Percentiles rank a stretch among this genome's conserved stretches.
Conservation (phyloP, 2,113 vertebrate genomes). For the Percopsis transmontana region DNA sequence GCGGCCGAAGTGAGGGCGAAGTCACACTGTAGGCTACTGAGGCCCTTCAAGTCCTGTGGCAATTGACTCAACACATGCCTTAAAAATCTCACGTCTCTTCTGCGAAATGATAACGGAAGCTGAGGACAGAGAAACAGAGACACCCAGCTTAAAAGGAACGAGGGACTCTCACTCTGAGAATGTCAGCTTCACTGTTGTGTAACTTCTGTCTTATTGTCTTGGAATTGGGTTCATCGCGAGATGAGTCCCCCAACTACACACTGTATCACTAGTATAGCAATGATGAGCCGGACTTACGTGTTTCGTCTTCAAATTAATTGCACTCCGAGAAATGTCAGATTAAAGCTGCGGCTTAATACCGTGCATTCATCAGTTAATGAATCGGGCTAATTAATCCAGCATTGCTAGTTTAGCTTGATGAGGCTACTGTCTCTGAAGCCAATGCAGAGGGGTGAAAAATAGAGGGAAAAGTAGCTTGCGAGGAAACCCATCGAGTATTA, state of each 20-base stretch:
- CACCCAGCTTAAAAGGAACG: constrained; percentile 33
- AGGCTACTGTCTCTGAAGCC: constrained; percentile 40
- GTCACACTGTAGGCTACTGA: constrained; percentile 31
- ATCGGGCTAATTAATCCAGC: constrained; percentile 74
- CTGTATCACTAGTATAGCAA: neutral
- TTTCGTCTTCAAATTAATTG: constrained; percentile 48
- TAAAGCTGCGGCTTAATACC: constrained; percentile 70
- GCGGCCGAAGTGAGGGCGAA: constrained; percentile 58
- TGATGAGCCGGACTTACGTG: constrained; percentile 46
- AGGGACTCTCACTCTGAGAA: constrained; percentile 44
- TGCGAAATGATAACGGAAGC: constrained; percentile 63
- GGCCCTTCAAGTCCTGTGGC: constrained; percentile 40
- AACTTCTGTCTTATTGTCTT: constrained; percentile 60
- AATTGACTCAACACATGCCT: constrained; percentile 62
- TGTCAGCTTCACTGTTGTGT: constrained; percentile 50
- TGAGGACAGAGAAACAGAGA: constrained; percentile 39
- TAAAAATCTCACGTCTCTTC: constrained; percentile 60
- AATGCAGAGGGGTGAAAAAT: constrained; percentile 7
- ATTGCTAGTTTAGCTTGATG: constrained; percentile 47
- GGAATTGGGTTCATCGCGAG: constrained; percentile 37
- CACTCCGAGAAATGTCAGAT: constrained; percentile 67
- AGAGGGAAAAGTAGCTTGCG: constrained; percentile 33
- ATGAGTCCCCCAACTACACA: constrained; percentile 22
- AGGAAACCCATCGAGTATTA: constrained; percentile 21
- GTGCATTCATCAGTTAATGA: constrained; percentile 74